A percentile compares a stretch with the other conserved stretches of the same genome.
Evolutionary conservation across 2,113 vertebrate genomes (phyloP).

Genomic region (Sula dactylatra): DNA sequence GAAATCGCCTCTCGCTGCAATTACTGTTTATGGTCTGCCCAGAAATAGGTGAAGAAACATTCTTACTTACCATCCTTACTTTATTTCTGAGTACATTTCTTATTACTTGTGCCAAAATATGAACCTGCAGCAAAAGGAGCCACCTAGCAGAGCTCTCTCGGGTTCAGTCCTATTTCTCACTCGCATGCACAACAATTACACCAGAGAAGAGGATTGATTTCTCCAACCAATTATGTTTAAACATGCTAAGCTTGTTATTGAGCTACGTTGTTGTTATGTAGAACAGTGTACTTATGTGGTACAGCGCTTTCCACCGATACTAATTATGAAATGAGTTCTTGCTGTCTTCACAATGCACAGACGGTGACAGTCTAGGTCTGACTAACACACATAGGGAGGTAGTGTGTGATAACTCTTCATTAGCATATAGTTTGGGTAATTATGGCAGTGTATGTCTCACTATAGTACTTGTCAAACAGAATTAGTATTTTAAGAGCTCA

Average conservation of each 20-base stretch:
- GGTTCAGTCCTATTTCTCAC: neutral
- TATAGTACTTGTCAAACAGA: neutral
- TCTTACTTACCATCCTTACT: neutral
- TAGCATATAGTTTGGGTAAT: neutral
- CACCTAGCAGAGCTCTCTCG: neutral
- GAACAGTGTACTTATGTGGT: neutral
- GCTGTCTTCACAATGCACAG: slow-evolving; percentile 2
- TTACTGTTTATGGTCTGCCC: slow-evolving; percentile 41
- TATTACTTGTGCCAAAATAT: neutral
- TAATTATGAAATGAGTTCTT: neutral
- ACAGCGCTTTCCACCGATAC: neutral
- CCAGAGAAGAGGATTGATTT: slow-evolving; percentile 29
- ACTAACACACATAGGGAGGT: neutral
- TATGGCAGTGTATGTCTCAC: neutral
- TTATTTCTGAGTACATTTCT: neutral
- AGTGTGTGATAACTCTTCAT: neutral
- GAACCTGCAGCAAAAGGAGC: neutral
- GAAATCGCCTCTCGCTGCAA: slow-evolving; percentile 64
- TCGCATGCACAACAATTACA: neutral
- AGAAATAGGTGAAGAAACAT: slow-evolving; percentile 29
- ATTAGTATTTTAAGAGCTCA: neutral
- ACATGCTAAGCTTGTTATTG: slow-evolving; percentile 31
- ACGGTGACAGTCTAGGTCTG: neutral
- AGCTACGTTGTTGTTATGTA: neutral
- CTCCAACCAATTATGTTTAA: slow-evolving; percentile 38